These are phyloP conservation scores for Odiellus spinosus DNA, from an alignment of 2,888 invertebrate species.

Conservation along the genomic window DNA sequence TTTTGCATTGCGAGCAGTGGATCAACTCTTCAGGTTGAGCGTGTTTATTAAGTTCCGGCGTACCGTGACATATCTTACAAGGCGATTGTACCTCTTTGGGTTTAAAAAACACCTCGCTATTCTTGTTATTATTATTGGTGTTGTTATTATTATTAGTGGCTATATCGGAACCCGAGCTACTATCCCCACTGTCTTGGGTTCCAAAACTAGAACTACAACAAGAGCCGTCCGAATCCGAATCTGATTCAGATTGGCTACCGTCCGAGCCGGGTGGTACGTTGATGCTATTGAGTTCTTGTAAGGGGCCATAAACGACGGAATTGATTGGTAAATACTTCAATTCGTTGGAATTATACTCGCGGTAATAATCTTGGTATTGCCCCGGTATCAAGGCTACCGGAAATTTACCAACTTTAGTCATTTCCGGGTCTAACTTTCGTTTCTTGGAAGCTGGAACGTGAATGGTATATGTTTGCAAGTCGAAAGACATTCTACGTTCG, in stretches of 20 bases:
- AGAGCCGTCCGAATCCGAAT: constrained; percentile 22
- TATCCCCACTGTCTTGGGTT: constrained; percentile 18
- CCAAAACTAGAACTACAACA: constrained; percentile 18
- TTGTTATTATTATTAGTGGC: constrained; percentile 4
- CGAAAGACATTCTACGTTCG: constrained; percentile 64
- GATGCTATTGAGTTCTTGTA: constrained; percentile 11
- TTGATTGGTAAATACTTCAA: constrained; percentile 83
- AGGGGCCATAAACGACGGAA: constrained; percentile 55
- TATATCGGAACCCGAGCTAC: constrained; percentile 11
- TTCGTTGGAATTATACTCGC: constrained; percentile 62
- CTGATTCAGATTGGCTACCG: constrained; percentile 38
- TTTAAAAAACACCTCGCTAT: constrained; percentile 9
- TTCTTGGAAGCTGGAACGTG: constrained; percentile 46
- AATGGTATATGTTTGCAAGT: constrained; percentile 74
- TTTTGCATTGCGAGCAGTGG: constrained; percentile 43
- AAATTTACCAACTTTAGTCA: constrained; percentile 45
- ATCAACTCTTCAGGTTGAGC: constrained; percentile 39
- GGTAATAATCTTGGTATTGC: constrained; percentile 81
- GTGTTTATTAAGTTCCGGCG: constrained; percentile 30
- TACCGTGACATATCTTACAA: constrained; percentile 19
- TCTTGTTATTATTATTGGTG: constrained; percentile 4
- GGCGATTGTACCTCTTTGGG: constrained; percentile 13
- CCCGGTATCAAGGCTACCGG: constrained; percentile 88
- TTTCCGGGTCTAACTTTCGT: constrained; percentile 20
- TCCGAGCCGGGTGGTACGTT: constrained; percentile 32